phyloP scores from a whole-genome alignment of 2,888 invertebrate species.

The Synergus laeviventris region DNA sequence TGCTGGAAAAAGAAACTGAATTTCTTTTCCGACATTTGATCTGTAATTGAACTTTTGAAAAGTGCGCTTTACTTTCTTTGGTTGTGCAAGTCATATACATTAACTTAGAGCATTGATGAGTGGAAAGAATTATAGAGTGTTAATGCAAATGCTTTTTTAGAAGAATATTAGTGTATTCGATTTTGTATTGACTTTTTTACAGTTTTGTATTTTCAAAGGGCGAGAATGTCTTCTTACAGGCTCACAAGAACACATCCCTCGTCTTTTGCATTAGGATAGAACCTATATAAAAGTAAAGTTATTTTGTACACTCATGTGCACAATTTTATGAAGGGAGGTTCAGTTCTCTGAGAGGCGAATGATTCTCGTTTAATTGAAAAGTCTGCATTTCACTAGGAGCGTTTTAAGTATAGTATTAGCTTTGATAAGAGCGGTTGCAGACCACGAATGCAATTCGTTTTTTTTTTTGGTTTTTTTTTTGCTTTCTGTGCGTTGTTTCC shows the following conservation, averaged over 20 bases:
- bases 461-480: slow-evolving; percentile 5
- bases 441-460: slow-evolving; percentile 24
- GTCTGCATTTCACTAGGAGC: slow-evolving; percentile 24
- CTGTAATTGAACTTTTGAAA: background rate
- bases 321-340: slow-evolving; percentile 41
- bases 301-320: slow-evolving; percentile 55
- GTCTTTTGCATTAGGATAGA: slow-evolving; percentile 62
- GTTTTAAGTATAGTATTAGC: slow-evolving; percentile 33
- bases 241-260: slow-evolving; percentile 66
- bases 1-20: background rate
- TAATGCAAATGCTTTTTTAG: slow-evolving; percentile 55
- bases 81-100: slow-evolving; percentile 53
- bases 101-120: slow-evolving; percentile 44
- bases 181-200: slow-evolving; percentile 68
- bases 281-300: slow-evolving; percentile 55
- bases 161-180: slow-evolving; percentile 61
- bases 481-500: slow-evolving; percentile 1
- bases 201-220: slow-evolving; percentile 65
- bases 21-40: slow-evolving; percentile 20
- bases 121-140: slow-evolving; percentile 41
- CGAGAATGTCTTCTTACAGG: slow-evolving; percentile 65
- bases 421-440: slow-evolving; percentile 37
- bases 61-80: slow-evolving; percentile 48
- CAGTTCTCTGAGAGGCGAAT: slow-evolving; percentile 4
- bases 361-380: slow-evolving; percentile 26